Base-by-base conservation (phyloP, 2,797 vertebrate genomes). In the Hoplostethus atlanticus region DNA sequence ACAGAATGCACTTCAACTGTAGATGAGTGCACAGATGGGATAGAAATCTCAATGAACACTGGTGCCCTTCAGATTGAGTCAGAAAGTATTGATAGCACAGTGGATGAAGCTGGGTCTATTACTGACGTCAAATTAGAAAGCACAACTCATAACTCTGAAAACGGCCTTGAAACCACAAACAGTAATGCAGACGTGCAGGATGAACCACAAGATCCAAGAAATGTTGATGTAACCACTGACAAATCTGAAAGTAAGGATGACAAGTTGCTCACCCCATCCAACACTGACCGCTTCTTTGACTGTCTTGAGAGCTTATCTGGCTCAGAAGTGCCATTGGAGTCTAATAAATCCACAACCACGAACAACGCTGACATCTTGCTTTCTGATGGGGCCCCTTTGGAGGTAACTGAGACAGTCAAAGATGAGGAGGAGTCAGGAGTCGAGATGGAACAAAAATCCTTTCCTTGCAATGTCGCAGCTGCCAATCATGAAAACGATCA, bases 61-160 rank as follows among this genome's bases (percentile, higher is more conserved):
- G 63, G 2, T 8, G 13, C 40, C 15, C 21, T 9, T 64, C 47
- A 53, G 2, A 61, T 25, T 6, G 54, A 69, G n/a, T 59, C 76
- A 55, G 59, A 73, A 40, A 2, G 3, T 1, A 13, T 12, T 34
- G 34, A 47, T 44, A 3, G 31, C 15, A 40, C 40, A 48, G 68
- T 61, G 36, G 54, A 68, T 25, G 73, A 78, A 63, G 47, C 21
- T 5, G 28, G 16, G 3, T 56, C 58, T 30, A 0, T 34, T 42
- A 50, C 67, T 6, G 69, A 75, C 47, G 51, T 13, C 3, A 42
- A 71, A 68, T 50, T 58, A 36, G 74, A 68, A 62, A 40, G 31
- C 48, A 28, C 13, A 2, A 6, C 40, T 47, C 17, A 48, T 17
- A 40, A 64, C 1, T 13, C 34, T 0, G 36, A 57, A 44, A 50